Evolutionary conservation across 2,888 invertebrate genomes (phyloP), one percentile per base, ranked within the genome.

Genomic region (Villa cingulata): DNA sequence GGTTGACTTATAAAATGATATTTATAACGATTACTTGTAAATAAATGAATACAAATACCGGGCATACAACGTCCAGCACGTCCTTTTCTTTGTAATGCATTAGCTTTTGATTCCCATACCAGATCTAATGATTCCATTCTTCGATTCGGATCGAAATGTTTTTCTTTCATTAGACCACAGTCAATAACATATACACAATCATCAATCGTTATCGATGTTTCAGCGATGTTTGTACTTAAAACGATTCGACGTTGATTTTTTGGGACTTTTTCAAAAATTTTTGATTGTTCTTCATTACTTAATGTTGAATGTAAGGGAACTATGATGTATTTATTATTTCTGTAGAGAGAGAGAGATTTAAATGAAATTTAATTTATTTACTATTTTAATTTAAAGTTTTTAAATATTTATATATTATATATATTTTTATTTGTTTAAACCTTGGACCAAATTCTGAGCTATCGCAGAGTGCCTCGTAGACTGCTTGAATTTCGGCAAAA

Each of bases 131-230:
- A 86, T 57, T 86, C 86, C 86, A 88, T 87, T 61, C 89, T 89
- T 51, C 82, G 80, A 62, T 86, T 86, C 0, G 86, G 60, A 49
- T 68, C 66, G 45, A 66, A 70, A 41, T 62, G 74, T 61, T 87
- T 91, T 67, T 92, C 90, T 68, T 91, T 92, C 81, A 92, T 92
- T 66, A 86, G 78, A 0, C 95, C 95, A 46, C 82, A 81, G 64
- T 96, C 94, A 39, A 96, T 76, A 2, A 96, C 95, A 63, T 86
- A 95, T 1, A 92, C 89, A 56, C 95, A 92, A 70, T 96, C 94
- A 60, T 94, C 89, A 52, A 96, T 92, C 7, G 96, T 96, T 9
- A 96, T 81, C 0, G 92, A 92, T 0, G 94, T 95, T 72, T 96
- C 95, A 0, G 95, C 94, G 51, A 96, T 86, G 62, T 96, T 95